phyloP scores from a whole-genome alignment of 1,140 invertebrate species.

The Thaumatotibia leucotreta region DNA sequence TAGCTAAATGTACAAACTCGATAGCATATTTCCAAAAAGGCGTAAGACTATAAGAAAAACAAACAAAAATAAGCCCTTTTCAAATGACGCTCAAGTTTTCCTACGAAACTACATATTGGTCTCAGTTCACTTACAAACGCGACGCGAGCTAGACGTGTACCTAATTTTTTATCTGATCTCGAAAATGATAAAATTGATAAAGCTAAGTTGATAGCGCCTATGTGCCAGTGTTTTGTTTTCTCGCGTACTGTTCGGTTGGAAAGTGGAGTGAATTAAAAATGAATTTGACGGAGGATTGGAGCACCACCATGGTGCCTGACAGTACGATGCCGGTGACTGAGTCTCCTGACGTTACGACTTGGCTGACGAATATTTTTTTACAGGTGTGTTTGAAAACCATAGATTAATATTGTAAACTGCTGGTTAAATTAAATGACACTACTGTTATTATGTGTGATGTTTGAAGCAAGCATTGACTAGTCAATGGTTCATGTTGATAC shows the following conservation, averaged over 20 bases:
- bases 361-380: slow-evolving; percentile 45
- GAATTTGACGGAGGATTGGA: slow-evolving; percentile 2
- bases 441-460: no score
- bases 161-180: slow-evolving; percentile 10
- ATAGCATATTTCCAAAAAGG: no score
- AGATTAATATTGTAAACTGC: not conserved
- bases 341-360: slow-evolving; percentile 35
- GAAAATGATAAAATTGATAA: not conserved
- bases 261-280: not conserved
- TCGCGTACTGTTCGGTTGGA: not conserved
- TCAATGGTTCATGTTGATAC: no score
- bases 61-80: no score
- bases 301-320: not conserved
- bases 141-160: not conserved
- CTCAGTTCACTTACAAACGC: not conserved
- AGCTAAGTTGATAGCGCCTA: not conserved
- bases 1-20: no score
- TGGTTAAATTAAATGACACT: no score
- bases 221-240: slow-evolving; percentile 8
- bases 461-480: no score
- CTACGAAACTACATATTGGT: not conserved
- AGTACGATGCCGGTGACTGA: slow-evolving; percentile 11
- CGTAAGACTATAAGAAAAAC: no score
- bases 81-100: slow-evolving; percentile 3
- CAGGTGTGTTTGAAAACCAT: slow-evolving; percentile 38